Evolutionary conservation across 2,888 invertebrate species (phyloP).

Genomic region (Lacanobia oleracea): DNA sequence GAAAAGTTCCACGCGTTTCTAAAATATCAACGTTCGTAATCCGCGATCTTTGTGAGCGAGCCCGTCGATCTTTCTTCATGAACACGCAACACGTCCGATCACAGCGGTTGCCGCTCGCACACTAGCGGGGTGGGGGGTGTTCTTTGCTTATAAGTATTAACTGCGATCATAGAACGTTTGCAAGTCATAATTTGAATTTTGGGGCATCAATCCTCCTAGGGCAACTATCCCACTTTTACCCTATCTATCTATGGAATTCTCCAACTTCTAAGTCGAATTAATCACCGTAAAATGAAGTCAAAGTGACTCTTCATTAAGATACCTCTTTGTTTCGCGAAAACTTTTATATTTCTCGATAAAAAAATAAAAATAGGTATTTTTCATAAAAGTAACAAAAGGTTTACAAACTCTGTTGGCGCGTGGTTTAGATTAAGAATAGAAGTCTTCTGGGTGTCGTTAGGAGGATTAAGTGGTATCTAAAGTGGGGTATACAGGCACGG

Average conservation of each 20-base stretch:
- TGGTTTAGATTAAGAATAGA: constrained; percentile 19
- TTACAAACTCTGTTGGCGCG: constrained; percentile 22
- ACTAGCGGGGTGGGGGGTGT: too few species aligned
- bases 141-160: too few species aligned
- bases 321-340: constrained; percentile 62
- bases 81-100: too few species aligned
- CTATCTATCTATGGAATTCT: constrained; percentile 61
- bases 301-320: constrained; percentile 61
- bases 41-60: too few species aligned
- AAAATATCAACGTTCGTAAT: too few species aligned
- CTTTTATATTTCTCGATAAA: constrained; percentile 53
- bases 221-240: too few species aligned
- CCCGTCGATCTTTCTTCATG: too few species aligned
- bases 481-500: background rate
- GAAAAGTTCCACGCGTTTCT: too few species aligned
- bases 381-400: constrained; percentile 34
- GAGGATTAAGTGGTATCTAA: constrained; percentile 19
- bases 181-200: too few species aligned
- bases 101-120: too few species aligned
- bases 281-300: constrained; percentile 64
- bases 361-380: constrained; percentile 47
- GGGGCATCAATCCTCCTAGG: too few species aligned
- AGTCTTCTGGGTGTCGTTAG: constrained; percentile 14
- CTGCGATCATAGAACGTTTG: too few species aligned
- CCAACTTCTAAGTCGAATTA: constrained; percentile 66